phyloP scores from a whole-genome alignment of 2,113 vertebrate genomes.

The Psilopogon haemacephalus region DNA sequence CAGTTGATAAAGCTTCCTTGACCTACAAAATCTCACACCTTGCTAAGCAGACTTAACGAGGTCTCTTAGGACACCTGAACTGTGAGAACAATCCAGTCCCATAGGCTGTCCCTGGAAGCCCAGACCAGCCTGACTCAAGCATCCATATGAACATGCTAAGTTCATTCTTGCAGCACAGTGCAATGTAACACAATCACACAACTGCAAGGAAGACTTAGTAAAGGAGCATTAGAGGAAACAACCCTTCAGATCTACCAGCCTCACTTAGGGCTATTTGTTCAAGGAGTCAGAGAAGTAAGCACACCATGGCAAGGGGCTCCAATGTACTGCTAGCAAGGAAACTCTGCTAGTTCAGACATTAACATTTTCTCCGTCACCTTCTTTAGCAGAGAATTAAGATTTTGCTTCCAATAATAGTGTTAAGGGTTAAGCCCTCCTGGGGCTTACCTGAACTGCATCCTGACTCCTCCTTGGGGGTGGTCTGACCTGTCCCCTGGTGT shows the following conservation, averaged over 20 bases:
- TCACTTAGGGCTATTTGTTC: neutral
- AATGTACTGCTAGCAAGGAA: neutral
- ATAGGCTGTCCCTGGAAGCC: neutral
- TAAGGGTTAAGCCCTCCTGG: too few relatives aligned
- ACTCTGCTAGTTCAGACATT: neutral
- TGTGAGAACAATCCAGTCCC: neutral
- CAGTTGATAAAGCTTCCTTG: neutral
- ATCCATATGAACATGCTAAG: rapidly evolving
- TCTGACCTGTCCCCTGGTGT: too few relatives aligned
- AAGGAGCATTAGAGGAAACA: neutral
- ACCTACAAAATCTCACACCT: neutral
- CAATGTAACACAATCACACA: neutral
- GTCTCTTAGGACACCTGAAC: neutral
- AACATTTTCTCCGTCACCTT: neutral
- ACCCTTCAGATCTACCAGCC: neutral
- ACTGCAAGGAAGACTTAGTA: neutral
- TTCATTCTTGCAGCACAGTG: neutral
- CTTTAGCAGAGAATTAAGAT: neutral
- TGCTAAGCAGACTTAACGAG: neutral
- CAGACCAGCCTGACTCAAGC: neutral
- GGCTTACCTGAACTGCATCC: too few relatives aligned
- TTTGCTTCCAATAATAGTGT: neutral
- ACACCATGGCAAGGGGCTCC: neutral
- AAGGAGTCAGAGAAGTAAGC: neutral
- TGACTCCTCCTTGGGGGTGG: too few relatives aligned